Base-by-base conservation (phyloP, 2,113 vertebrate genomes). In the Periophthalmodon schlosseri region DNA sequence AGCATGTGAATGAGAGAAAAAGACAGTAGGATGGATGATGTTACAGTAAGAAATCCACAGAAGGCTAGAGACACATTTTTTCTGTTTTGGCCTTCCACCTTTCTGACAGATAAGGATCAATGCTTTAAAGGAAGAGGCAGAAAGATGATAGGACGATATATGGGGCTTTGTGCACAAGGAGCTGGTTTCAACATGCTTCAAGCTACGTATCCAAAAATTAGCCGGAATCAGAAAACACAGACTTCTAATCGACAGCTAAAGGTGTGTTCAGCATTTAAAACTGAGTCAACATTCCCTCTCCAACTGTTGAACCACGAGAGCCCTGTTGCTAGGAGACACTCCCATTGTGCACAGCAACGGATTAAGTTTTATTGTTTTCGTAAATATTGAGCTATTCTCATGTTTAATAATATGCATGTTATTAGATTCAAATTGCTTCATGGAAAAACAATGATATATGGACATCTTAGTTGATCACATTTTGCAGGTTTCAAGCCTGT, bases 21-120 rank as follows among this genome's bases (percentile, higher is more conserved):
- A 64, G 76, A 79, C 76, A 85, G 74, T 15, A 65, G 64, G 79
- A 68, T 75, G 75, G 66, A 76, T 84, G 66, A 50, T 75, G 69
- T 69, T 85, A 72, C 73, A 80, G 75, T 75, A 72, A 71, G 70
- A 80, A 70, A 78, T 57, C 50, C 34, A 63, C 34, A 23, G 1
- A 70, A 24, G 33, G 54, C 18, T 74, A 68, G 75, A 44, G 63
- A 69, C 13, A 56, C 23, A 70, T 77, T 81, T 78, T 70, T 78
- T 73, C 60, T 68, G 9, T 67, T 75, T 69, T 73, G 67, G 46
- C 72, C 52, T 47, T 68, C 65, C 21, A 49, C 66, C 66, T 68
- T 44, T 49, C 39, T 73, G 24, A 79, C 46, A 77, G 77, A 82
- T 57, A 77, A 68, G 74, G 77, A 80, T 80, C 69, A 69, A 63